These are phyloP conservation scores for Erithacus rubecula DNA, from an alignment of 2,797 vertebrate species.

Conservation along the genomic window DNA sequence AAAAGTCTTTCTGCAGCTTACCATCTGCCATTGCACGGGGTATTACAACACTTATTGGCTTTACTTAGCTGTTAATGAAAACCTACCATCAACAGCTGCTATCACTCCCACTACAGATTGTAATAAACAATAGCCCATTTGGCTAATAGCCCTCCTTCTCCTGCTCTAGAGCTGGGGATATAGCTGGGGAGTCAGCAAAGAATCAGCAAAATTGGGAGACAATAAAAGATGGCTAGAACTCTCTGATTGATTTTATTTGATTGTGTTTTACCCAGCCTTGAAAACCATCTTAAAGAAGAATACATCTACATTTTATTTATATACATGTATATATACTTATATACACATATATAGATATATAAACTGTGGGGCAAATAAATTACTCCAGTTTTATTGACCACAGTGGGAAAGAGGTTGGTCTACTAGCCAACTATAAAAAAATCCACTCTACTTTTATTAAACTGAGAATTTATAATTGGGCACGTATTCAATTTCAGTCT, in stretches of 20 bases:
- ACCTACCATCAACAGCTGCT: conserved; percentile 47
- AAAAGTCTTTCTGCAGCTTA: background rate
- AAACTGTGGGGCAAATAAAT: background rate
- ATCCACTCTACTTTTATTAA: background rate
- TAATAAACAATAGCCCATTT: conserved; percentile 26
- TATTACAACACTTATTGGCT: conserved; percentile 5
- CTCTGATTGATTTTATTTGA: background rate
- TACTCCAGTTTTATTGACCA: background rate
- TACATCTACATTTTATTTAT: fast-evolving
- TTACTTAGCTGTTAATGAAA: conserved; percentile 32
- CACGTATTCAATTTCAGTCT: background rate
- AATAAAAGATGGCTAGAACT: background rate
- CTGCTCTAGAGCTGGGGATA: background rate
- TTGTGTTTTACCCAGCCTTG: background rate
- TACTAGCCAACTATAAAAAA: background rate
- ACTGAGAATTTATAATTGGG: background rate
- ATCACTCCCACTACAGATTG: conserved; percentile 37
- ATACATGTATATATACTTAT: background rate
- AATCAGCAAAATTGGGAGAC: background rate
- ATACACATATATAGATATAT: fast-evolving
- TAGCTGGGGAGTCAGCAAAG: background rate
- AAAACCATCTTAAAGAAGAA: background rate
- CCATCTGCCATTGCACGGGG: background rate
- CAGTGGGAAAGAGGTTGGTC: background rate
- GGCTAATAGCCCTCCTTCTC: background rate